phyloP scores from a whole-genome alignment of 2,113 vertebrate genomes.

The Gymnogyps californianus region DNA sequence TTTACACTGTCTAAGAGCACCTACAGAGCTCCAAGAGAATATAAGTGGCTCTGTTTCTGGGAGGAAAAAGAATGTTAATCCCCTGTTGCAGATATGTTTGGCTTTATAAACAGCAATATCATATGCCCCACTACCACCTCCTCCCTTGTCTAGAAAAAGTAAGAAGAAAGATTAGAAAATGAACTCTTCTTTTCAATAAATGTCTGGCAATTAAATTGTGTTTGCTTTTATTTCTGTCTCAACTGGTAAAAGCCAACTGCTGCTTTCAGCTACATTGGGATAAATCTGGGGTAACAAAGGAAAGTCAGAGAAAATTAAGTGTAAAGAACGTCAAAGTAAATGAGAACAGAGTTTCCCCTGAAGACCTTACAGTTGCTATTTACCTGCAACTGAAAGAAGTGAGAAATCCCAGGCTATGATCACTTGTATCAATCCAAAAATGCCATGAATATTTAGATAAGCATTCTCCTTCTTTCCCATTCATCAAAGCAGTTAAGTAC shows the following conservation, averaged over 20 bases:
- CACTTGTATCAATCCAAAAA: not conserved
- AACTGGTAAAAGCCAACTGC: not conserved
- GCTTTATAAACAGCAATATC: not conserved
- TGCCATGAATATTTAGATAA: not conserved
- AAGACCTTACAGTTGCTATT: not conserved
- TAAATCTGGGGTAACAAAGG: not conserved
- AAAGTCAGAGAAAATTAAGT: not conserved
- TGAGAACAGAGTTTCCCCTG: not conserved
- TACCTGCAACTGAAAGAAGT: not conserved
- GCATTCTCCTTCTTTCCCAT: not conserved
- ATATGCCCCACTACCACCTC: not conserved
- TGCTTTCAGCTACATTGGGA: not conserved
- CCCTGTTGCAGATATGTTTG: not conserved
- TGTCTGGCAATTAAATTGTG: not conserved
- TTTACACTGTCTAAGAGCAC: not conserved
- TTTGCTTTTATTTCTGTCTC: not conserved
- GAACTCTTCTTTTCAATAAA: not conserved
- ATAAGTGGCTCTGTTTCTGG: not conserved
- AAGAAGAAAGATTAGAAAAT: not conserved
- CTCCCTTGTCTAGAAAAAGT: not conserved
- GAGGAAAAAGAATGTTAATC: not conserved
- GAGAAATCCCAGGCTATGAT: not conserved
- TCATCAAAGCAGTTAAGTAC: not conserved
- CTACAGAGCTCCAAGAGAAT: not conserved
- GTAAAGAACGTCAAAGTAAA: not conserved